These are phyloP conservation scores for Dicrurus megarhynchus DNA, from an alignment of 2,113 vertebrate species.

Conservation along the genomic window DNA sequence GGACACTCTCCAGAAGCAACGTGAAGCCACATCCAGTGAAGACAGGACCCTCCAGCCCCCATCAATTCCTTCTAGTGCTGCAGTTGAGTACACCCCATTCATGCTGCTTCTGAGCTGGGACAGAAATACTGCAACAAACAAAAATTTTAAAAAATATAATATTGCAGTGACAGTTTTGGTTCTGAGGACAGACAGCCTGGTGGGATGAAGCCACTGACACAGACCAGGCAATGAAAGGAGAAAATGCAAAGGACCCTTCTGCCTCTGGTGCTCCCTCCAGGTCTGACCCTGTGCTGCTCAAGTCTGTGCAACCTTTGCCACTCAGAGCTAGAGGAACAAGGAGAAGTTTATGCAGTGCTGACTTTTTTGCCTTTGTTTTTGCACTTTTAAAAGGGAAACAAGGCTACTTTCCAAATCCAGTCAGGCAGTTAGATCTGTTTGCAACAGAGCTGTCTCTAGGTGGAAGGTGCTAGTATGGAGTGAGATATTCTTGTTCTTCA, in stretches of 20 bases:
- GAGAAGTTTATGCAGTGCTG: not conserved
- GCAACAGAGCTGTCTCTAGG: not conserved
- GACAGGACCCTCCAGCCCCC: not conserved
- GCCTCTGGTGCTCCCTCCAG: not conserved
- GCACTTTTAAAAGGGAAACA: not conserved
- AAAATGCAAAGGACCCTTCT: not conserved
- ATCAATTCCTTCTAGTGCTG: rapidly evolving
- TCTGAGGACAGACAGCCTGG: not conserved
- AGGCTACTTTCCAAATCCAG: not conserved
- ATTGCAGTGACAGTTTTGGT: not conserved
- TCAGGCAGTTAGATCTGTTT: not conserved
- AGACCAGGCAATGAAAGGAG: not conserved
- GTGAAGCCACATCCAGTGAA: not conserved
- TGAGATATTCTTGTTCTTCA: not conserved
- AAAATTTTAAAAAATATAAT: not conserved
- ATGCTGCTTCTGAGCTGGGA: not conserved
- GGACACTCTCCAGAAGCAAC: not conserved
- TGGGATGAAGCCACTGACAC: not conserved
- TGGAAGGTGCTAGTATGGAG: not conserved
- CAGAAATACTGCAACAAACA: not conserved
- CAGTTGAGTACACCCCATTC: not conserved
- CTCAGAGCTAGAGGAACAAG: not conserved
- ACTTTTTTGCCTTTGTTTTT: not conserved
- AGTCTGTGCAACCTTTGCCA: not conserved
- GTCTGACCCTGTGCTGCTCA: not conserved